Evolutionary conservation across 2,888 invertebrate genomes (phyloP).

Genomic region (Phania funesta): DNA sequence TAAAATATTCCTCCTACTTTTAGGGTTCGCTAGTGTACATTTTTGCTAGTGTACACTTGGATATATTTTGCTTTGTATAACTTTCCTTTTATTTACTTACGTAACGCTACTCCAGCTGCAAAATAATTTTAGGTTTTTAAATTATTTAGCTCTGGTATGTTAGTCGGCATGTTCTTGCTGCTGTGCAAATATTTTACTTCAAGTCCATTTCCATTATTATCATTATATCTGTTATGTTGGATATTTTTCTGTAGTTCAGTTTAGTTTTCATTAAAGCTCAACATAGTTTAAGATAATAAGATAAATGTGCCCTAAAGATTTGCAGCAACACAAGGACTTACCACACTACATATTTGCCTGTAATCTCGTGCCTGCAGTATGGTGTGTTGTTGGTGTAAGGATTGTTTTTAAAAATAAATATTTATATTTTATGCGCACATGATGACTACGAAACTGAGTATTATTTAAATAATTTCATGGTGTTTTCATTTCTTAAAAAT

Average conservation of each 20-base stretch:
- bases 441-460: conserved; percentile 32
- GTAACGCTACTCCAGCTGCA: conserved; percentile 1
- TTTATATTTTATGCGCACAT: conserved; percentile 57
- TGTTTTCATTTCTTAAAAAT: too few relatives aligned
- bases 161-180: conserved; percentile 8
- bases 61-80: not conserved
- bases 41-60: conserved; percentile 11
- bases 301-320: conserved; percentile 66
- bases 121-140: conserved; percentile 13
- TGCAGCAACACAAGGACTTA: conserved; percentile 42
- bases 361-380: not conserved
- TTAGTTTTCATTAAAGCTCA: conserved; percentile 61
- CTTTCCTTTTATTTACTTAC: not conserved
- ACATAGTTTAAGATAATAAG: conserved; percentile 63
- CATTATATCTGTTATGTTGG: conserved; percentile 57
- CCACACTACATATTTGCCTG: conserved; percentile 30
- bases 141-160: conserved; percentile 25
- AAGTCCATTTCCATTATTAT: conserved; percentile 59
- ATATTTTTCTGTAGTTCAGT: conserved; percentile 46
- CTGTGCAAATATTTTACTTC: not conserved
- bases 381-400: conserved; percentile 4
- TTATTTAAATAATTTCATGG: conserved; percentile 24
- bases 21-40: too few relatives aligned
- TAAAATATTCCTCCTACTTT: too few relatives aligned
- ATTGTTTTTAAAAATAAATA: conserved; percentile 57